These are phyloP conservation scores for Hirundo rustica DNA, from an alignment of 2,797 vertebrate species.

Conservation along the genomic window DNA sequence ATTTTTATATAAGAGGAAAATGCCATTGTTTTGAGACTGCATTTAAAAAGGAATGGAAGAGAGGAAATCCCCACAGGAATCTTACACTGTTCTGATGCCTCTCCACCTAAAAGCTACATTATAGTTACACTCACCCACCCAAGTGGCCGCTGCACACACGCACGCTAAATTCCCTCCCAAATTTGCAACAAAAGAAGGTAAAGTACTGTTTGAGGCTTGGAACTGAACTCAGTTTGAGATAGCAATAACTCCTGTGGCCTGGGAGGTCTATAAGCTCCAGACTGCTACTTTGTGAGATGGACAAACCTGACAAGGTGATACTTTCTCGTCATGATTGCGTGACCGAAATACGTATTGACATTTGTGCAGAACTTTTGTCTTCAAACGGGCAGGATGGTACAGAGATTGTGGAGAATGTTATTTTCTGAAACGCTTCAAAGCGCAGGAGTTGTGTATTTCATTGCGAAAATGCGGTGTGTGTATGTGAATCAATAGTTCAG, in stretches of 20 bases:
- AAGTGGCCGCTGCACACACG: not conserved
- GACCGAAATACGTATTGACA: not conserved
- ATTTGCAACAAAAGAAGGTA: not conserved
- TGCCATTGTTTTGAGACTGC: not conserved
- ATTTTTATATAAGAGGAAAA: not conserved
- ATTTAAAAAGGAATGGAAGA: not conserved
- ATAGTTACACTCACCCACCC: not conserved
- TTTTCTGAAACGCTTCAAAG: not conserved
- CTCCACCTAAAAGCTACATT: not conserved
- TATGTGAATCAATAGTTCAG: not conserved
- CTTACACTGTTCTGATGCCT: not conserved
- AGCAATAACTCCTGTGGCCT: not conserved
- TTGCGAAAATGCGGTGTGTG: not conserved
- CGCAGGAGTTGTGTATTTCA: not conserved
- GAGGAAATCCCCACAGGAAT: not conserved
- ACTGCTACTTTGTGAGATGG: not conserved
- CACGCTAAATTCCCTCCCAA: not conserved
- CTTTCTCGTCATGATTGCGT: accelerated
- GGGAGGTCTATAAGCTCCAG: not conserved
- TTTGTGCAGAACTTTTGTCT: not conserved
- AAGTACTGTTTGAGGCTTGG: not conserved
- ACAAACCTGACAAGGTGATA: not conserved
- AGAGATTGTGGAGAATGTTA: not conserved
- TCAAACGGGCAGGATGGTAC: not conserved
- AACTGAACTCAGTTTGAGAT: not conserved